Conservation (phyloP, 2,797 vertebrate genomes). For the Gadopsis bispinosus region DNA sequence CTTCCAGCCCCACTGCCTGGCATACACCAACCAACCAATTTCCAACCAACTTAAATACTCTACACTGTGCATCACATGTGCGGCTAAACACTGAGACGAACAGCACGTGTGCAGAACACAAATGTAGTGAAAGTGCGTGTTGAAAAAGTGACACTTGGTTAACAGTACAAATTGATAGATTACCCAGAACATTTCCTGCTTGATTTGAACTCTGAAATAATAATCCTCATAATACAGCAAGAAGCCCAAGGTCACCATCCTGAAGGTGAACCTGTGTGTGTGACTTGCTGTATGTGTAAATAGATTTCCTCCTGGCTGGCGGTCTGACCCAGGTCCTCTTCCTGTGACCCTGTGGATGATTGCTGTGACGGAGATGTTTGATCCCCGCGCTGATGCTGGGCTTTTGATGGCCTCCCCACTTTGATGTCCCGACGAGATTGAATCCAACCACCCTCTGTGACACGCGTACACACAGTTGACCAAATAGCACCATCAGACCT, state of each 20-base stretch:
- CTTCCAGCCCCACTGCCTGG: no score
- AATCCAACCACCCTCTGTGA: constrained; percentile 63
- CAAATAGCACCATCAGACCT: constrained; percentile 25
- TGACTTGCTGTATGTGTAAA: constrained; percentile 42
- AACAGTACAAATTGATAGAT: no score
- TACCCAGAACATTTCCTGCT: neutral
- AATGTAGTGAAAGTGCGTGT: neutral
- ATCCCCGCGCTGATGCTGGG: constrained; percentile 65
- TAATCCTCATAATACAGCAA: neutral
- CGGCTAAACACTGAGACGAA: neutral
- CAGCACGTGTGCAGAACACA: neutral
- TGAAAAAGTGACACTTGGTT: neutral
- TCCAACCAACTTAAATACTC: neutral
- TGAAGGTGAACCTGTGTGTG: constrained; percentile 53
- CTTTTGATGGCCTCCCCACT: constrained; percentile 71
- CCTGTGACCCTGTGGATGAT: constrained; percentile 66
- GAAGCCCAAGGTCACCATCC: constrained; percentile 48
- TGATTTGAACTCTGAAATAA: neutral
- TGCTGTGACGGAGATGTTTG: constrained; percentile 67
- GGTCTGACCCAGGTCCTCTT: constrained; percentile 55
- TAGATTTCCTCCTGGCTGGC: constrained; percentile 56
- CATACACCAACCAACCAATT: neutral
- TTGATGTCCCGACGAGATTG: constrained; percentile 67
- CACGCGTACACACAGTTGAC: constrained; percentile 30
- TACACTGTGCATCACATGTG: neutral